phyloP scores from a whole-genome alignment of 2,113 vertebrate species.

The Delphinus delphis region DNA sequence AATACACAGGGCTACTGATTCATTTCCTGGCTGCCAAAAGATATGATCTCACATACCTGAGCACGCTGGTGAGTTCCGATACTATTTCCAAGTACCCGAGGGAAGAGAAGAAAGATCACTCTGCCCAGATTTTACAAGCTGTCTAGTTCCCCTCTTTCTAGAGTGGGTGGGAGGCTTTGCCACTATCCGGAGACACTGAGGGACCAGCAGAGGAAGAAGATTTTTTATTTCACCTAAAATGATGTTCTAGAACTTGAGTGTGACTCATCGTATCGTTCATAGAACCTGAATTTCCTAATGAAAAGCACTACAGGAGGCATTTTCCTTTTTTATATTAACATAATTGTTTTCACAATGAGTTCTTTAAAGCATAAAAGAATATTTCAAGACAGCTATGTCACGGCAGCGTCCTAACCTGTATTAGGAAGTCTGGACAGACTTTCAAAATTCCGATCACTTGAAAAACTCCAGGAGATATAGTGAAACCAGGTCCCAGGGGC shows the following conservation, averaged over 20 bases:
- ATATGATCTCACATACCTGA: neutral
- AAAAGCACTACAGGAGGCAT: neutral
- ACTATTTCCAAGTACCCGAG: neutral
- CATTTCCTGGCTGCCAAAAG: neutral
- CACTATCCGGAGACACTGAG: neutral
- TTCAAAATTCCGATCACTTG: neutral
- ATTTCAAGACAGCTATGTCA: neutral
- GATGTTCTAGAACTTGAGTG: neutral
- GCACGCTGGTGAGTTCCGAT: neutral
- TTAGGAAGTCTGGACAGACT: neutral
- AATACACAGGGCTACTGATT: neutral
- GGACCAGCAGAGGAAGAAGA: neutral
- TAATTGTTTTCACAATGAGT: neutral
- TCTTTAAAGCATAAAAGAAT: neutral
- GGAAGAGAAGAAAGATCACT: neutral
- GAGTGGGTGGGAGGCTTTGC: neutral
- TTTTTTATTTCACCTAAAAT: neutral
- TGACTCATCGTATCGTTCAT: neutral
- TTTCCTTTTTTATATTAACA: neutral
- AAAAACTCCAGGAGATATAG: neutral
- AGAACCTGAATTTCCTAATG: neutral
- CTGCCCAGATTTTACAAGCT: neutral
- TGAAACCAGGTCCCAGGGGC: neutral
- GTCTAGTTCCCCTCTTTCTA: neutral
- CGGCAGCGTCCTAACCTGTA: neutral